Evolutionary conservation across 2,888 invertebrate genomes (phyloP).

Genomic region (Microplitis manilae): DNA sequence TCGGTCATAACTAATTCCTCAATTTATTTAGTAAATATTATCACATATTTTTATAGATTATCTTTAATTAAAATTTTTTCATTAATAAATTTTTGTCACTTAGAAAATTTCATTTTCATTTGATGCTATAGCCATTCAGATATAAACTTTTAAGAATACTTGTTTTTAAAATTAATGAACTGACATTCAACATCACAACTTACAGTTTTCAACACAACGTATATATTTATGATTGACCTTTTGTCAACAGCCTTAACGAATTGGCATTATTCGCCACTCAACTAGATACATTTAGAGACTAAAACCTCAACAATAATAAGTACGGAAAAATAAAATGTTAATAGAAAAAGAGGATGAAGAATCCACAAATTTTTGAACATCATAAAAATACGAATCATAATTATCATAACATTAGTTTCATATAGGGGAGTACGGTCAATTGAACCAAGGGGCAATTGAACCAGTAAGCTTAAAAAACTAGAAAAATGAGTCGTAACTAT

Average conservation of each 20-base stretch:
- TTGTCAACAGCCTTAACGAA: neutral
- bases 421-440: too few species aligned
- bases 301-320: too few species aligned
- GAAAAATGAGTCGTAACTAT: too few species aligned
- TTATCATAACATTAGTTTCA: too few species aligned
- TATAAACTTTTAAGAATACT: neutral
- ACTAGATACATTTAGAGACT: neutral
- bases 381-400: too few species aligned
- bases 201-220: neutral
- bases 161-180: neutral
- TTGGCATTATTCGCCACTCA: neutral
- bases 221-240: neutral
- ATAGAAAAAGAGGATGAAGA: too few species aligned
- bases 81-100: neutral
- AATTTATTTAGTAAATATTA: neutral
- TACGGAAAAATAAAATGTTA: too few species aligned
- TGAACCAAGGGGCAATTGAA: too few species aligned
- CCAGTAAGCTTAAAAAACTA: too few species aligned
- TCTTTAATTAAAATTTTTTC: neutral
- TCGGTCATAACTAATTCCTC: neutral
- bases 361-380: too few species aligned
- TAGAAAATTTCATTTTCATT: neutral
- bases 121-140: neutral
- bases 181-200: too few species aligned
- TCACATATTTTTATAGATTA: neutral